Evolutionary conservation across 2,888 invertebrate species (phyloP), one percentile per base, ranked within the genome.

Genomic region (Latrodectus elegans): DNA sequence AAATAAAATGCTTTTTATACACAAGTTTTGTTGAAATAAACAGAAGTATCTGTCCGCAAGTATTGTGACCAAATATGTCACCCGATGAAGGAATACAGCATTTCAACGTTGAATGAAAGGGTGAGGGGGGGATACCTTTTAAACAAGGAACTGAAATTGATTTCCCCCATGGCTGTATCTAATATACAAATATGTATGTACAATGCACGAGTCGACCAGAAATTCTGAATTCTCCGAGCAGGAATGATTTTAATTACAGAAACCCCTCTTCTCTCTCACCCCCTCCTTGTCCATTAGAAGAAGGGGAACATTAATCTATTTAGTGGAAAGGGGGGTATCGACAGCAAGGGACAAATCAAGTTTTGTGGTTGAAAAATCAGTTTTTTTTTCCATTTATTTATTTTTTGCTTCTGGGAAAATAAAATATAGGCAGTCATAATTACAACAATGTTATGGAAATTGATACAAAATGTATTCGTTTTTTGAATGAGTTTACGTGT

Each of bases 151-250:
- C 22, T 65, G 77, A 77, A 77, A 84, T 84, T 78, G 84, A 84
- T 84, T 84, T 84, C 84, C 84, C 84, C 55, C 26, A 78, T 84
- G 84, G 78, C 84, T 78, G 84, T 77, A 78, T 78, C 72, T 84
- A 77, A 84, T 84, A 84, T 84, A 77, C 84, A 84, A 84, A 84
- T 84, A 84, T 84, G 84, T 72, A 78, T 71, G 67, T 67, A 84
- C 84, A 84, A 84, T 84, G 68, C 77, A 26, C 78, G 51, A 73
- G 72, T 17, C 73, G 65, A 73, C 80, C 73, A 55, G 71, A 71
- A 79, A 79, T 60, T 53, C 11, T 60, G 60, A 79, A 79, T 60
- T 53, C 11, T 60, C 11, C 26, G 22, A 22, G n/a, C 77, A 17
- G 65, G 53, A 22, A 22, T 49, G 53, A 60, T 84, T 84, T 84